Conservation (phyloP, 2,888 invertebrate species). For the Pristionchus arcanus region DNA sequence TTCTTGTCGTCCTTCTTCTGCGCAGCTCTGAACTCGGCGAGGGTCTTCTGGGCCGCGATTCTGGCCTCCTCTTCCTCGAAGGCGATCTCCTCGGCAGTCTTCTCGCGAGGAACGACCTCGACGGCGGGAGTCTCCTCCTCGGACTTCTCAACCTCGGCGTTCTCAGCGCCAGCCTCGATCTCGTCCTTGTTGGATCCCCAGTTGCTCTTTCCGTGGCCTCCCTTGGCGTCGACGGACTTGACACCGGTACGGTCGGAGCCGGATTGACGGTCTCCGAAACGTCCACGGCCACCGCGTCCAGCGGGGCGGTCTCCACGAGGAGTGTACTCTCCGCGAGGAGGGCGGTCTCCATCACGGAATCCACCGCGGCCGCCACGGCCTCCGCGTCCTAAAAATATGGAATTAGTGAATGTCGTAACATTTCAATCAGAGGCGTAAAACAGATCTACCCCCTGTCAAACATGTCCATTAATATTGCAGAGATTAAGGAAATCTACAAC, state of each 20-base stretch:
- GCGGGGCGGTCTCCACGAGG: conserved; percentile 56
- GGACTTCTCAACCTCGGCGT: conserved; percentile 58
- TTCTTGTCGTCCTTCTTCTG: conserved; percentile 63
- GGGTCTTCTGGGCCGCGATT: conserved; percentile 76
- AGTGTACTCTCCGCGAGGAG: conserved; percentile 55
- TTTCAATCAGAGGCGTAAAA: conserved; percentile 6
- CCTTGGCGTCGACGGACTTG: conserved; percentile 71
- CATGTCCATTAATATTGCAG: background rate
- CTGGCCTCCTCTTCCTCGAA: conserved; percentile 66
- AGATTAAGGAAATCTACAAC: conserved; percentile 29
- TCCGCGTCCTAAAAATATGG: conserved; percentile 57
- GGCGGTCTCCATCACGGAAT: conserved; percentile 61
- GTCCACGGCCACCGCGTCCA: conserved; percentile 61
- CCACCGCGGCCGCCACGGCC: conserved; percentile 65
- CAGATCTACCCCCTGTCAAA: background rate
- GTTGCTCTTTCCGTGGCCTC: conserved; percentile 80
- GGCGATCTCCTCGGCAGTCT: conserved; percentile 71
- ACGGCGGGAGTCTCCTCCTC: conserved; percentile 60
- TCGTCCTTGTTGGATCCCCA: conserved; percentile 74
- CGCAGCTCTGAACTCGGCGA: conserved; percentile 72
- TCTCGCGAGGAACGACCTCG: conserved; percentile 66
- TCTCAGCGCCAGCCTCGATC: conserved; percentile 52
- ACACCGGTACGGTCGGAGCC: conserved; percentile 77
- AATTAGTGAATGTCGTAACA: background rate
- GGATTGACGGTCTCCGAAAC: conserved; percentile 69